Percentiles rank a stretch among this genome's conserved stretches.
These are phyloP conservation scores for Tychaedon coryphoeus DNA, from an alignment of 2,113 vertebrate genomes.

Conservation along the genomic window DNA sequence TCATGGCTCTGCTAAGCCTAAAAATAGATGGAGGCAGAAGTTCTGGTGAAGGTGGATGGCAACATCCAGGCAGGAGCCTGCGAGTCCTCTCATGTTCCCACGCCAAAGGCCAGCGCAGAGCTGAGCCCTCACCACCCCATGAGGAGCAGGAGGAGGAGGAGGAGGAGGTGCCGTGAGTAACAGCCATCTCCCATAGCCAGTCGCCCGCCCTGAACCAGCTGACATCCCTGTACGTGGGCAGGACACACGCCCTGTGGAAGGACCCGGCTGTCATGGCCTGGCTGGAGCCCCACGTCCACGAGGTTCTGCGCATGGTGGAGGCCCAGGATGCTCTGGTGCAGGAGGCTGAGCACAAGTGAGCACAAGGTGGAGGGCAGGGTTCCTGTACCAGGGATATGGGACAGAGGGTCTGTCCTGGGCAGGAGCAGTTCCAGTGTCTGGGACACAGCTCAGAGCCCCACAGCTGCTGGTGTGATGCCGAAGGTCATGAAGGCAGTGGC, in stretches of 20 bases:
- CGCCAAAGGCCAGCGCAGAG: neutral
- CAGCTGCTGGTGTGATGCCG: neutral
- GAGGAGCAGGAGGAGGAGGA: neutral
- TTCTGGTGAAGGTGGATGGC: neutral
- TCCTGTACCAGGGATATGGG: neutral
- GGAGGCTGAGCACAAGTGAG: constrained; percentile 87
- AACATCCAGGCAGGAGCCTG: neutral
- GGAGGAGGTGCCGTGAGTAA: neutral
- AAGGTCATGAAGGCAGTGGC: neutral
- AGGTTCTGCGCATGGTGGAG: constrained; percentile 83
- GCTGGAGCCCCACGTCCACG: constrained; percentile 85
- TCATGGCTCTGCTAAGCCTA: neutral
- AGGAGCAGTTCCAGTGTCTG: neutral
- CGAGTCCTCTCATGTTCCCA: neutral
- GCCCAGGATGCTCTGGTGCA: constrained; percentile 77
- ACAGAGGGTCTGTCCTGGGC: neutral
- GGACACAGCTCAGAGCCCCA: neutral
- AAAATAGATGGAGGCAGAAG: neutral
- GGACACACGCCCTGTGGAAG: constrained; percentile 87
- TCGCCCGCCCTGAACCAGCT: constrained; percentile 86
- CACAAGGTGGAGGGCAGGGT: neutral
- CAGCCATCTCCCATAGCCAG: constrained; percentile 73
- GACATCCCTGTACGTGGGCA: constrained; percentile 86
- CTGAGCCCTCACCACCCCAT: neutral
- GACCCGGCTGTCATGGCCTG: constrained; percentile 86